These are phyloP conservation scores for Drosophila subpulchrella DNA, from an alignment of 1,140 invertebrate species.

Conservation along the genomic window DNA sequence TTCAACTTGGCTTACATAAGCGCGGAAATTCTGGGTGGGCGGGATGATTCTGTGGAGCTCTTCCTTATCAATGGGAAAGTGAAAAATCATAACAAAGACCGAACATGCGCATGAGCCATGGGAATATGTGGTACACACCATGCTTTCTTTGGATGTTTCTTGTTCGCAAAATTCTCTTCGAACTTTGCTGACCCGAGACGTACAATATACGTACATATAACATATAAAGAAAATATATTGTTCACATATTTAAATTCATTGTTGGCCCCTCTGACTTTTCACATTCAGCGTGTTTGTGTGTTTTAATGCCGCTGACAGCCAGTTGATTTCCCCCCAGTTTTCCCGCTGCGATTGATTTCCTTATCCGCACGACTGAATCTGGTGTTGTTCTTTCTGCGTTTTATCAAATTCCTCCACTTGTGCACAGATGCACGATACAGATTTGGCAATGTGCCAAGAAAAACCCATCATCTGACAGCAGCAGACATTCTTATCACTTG, in stretches of 20 bases:
- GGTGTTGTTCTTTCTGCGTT: constrained; percentile 33
- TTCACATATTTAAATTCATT: constrained; percentile 9
- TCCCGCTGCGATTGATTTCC: constrained; percentile 50
- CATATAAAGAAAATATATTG: not conserved
- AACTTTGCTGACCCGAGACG: constrained; percentile 18
- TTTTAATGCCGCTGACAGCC: constrained; percentile 32
- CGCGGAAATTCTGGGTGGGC: not conserved
- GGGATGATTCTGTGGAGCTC: constrained; percentile 18
- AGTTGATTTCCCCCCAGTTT: constrained; percentile 14
- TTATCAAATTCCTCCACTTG: constrained; percentile 45
- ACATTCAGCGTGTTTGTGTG: constrained; percentile 9
- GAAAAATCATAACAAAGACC: constrained; percentile 42
- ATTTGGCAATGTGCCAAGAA: constrained; percentile 22
- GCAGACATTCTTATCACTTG: constrained; percentile 39
- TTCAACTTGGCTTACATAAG: constrained; percentile 65
- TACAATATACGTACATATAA: not conserved
- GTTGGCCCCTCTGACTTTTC: constrained; percentile 21
- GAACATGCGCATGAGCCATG: constrained; percentile 61
- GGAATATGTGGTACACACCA: constrained; percentile 15
- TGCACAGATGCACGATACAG: constrained; percentile 11
- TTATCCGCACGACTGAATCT: constrained; percentile 12
- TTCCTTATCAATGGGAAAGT: constrained; percentile 45
- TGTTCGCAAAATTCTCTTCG: constrained; percentile 14
- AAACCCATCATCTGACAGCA: constrained; percentile 30
- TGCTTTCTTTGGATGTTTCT: not conserved